Evolutionary conservation across 2,888 invertebrate species (phyloP), one percentile per base, ranked within the genome.

Genomic region (Ischnura elegans): DNA sequence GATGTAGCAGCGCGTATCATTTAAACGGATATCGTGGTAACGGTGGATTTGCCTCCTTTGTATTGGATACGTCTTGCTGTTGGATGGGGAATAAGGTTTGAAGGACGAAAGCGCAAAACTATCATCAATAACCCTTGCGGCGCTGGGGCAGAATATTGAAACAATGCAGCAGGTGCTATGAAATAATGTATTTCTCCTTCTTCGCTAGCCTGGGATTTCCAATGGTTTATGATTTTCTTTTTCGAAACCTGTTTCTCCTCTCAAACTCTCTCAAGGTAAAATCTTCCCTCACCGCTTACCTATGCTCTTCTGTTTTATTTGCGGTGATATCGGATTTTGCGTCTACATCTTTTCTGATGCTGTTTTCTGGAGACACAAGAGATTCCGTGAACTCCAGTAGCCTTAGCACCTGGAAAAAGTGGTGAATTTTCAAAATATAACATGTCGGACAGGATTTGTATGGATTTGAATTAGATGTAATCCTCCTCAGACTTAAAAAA

Each of bases 111-210:
- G 61, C 43, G 36, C 90, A 90, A 90, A 90, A 66, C 90, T 55
- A 90, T 90, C 90, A 90, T 90, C 90, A 90, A 90, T 90, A 90
- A 61, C 90, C 45, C 86, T 66, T 16, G n/a, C 19, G 90, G 61
- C 25, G 90, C 90, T 21, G 90, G 43, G 61, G 90, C 61, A 45
- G 90, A 90, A 90, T 90, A 90, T 90, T 90, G 90, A 90, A 90
- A 90, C 90, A 90, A 90, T 66, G 61, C 90, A 61, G 61, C 55
- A 43, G 55, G 36, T 87, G 87, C 36, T 36, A 42, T 47, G 51
- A 55, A 36, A 51, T 36, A 36, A 76, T 76, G 29, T 76, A 36
- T 76, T 76, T 36, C 76, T 76, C 36, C 29, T 76, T 76, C 76
- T 25, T 76, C 76, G 76, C 76, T 36, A 10, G 29, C 36, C 76